These are phyloP conservation scores for Andrena dorsata DNA, from an alignment of 2,888 invertebrate genomes.

Conservation along the genomic window DNA sequence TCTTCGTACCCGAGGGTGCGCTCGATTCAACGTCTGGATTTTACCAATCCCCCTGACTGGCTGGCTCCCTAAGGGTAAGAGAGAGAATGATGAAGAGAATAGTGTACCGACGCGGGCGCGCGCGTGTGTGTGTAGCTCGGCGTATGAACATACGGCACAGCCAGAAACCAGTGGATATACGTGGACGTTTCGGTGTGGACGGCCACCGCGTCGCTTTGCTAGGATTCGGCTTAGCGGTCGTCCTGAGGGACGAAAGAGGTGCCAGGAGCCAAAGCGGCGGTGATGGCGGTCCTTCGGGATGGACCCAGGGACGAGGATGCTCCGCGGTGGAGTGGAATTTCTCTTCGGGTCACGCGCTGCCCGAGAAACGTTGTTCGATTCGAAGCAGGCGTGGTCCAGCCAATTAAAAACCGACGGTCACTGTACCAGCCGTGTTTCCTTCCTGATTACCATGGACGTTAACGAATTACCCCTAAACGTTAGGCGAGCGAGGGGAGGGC, in stretches of 20 bases:
- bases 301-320: slow-evolving; percentile 61
- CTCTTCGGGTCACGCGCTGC: slow-evolving; percentile 30
- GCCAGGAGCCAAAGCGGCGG: slow-evolving; percentile 36
- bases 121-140: neutral
- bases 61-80: neutral
- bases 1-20: slow-evolving; percentile 63
- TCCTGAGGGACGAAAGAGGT: slow-evolving; percentile 68
- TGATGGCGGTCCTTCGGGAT: slow-evolving; percentile 49
- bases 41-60: slow-evolving; percentile 62
- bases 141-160: no score
- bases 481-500: neutral
- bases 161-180: neutral
- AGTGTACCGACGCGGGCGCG: neutral
- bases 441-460: slow-evolving; percentile 49
- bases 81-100: slow-evolving; percentile 8
- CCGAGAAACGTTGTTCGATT: neutral
- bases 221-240: slow-evolving; percentile 26
- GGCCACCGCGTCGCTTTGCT: slow-evolving; percentile 34
- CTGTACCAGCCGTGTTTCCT: neutral
- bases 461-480: slow-evolving; percentile 16
- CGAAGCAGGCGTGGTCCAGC: neutral
- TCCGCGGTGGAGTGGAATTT: slow-evolving; percentile 46
- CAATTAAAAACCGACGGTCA: slow-evolving; percentile 52
- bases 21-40: slow-evolving; percentile 68
- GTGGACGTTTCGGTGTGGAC: slow-evolving; percentile 16